These are phyloP conservation scores for Heliocidaris erythrogramma DNA, from an alignment of 35 echinoderm and acorn worm genomes.

Conservation along the genomic window DNA sequence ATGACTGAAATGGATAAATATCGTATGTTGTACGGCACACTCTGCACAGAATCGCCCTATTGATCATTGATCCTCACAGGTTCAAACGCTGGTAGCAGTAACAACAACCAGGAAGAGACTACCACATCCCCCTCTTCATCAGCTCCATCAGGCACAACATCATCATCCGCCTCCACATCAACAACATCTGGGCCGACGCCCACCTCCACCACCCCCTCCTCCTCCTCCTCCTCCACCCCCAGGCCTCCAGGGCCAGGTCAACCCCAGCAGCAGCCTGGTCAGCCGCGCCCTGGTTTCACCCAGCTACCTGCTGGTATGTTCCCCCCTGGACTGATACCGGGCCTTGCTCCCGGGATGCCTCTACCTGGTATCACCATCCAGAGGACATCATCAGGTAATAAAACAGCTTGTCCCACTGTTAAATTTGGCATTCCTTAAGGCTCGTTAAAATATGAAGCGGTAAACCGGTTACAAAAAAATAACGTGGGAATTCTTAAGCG, in stretches of 20 bases:
- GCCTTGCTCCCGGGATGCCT: slow-evolving; percentile 42
- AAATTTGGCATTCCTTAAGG: no score
- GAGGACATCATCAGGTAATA: background rate
- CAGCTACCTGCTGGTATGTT: slow-evolving; percentile 1
- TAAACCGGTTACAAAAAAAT: no score
- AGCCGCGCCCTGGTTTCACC: background rate
- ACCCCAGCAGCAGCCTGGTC: slow-evolving; percentile 15
- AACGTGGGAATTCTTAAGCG: no score
- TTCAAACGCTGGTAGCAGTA: background rate
- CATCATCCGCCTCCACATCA: slow-evolving; percentile 10
- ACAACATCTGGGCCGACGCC: slow-evolving; percentile 33
- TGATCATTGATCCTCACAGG: background rate
- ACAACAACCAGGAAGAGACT: slow-evolving; percentile 35
- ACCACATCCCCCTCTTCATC: background rate
- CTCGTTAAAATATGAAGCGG: no score
- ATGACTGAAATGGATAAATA: no score
- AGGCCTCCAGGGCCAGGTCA: background rate
- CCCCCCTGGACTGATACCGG: slow-evolving; percentile 42
- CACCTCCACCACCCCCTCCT: slow-evolving; percentile 16
- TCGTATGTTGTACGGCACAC: no score
- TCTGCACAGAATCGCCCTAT: background rate
- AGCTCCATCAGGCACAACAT: background rate
- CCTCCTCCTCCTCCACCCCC: background rate
- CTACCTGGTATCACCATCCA: slow-evolving; percentile 35
- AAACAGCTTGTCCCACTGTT: no score